Conservation (phyloP, 2,113 vertebrate genomes). For the Phainopepla nitens region DNA sequence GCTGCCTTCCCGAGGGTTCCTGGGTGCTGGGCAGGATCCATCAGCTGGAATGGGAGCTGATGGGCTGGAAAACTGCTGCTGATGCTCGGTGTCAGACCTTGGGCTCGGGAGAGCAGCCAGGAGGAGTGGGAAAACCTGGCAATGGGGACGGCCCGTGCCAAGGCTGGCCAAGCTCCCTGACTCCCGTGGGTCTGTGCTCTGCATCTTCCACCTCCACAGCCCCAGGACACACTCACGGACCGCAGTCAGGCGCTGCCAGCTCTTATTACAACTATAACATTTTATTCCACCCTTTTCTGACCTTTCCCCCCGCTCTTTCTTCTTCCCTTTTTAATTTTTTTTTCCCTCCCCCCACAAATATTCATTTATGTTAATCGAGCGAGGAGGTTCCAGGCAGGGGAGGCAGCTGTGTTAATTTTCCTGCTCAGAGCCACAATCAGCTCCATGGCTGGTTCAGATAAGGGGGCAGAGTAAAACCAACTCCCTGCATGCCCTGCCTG, state of each 20-base stretch:
- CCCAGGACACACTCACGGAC: accelerated
- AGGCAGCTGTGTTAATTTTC: background rate
- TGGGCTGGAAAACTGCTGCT: background rate
- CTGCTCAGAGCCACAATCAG: constrained; percentile 6
- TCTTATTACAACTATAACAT: background rate
- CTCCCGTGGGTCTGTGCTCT: accelerated
- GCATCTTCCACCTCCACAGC: background rate
- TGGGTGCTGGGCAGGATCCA: background rate
- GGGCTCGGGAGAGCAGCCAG: background rate
- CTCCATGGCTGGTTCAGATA: background rate
- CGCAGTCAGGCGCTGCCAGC: accelerated
- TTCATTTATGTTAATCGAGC: constrained; percentile 4
- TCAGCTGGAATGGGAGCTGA: background rate
- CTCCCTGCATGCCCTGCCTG: background rate
- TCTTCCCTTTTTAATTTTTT: background rate
- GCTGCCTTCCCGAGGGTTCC: background rate
- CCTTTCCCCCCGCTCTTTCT: background rate
- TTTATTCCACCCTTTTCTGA: background rate
- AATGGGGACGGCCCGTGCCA: background rate
- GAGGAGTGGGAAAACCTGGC: background rate
- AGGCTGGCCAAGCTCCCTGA: background rate
- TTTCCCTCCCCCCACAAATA: background rate
- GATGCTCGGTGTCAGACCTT: background rate
- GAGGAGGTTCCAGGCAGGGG: background rate
- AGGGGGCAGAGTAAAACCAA: background rate